Evolutionary conservation across 2,113 vertebrate genomes (phyloP).

Genomic region (Micronisus gabar): DNA sequence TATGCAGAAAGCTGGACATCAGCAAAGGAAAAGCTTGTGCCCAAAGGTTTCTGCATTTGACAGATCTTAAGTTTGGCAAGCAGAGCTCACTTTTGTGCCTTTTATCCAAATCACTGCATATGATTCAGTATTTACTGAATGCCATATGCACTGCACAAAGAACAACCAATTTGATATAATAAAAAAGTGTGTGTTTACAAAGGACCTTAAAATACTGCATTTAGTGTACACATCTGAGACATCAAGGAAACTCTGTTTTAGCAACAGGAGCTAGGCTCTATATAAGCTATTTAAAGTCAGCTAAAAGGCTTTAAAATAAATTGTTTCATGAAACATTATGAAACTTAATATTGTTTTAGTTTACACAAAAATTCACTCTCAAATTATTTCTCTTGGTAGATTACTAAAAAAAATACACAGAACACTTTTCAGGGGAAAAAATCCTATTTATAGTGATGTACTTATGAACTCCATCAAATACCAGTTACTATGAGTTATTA

Average conservation of each 20-base stretch:
- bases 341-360: not conserved
- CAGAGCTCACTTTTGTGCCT: not conserved
- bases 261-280: not conserved
- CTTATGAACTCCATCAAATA: not conserved
- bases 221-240: not conserved
- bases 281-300: not conserved
- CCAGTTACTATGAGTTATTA: not conserved
- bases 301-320: slow-evolving; percentile 38
- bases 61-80: not conserved
- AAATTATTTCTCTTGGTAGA: not conserved
- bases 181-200: not conserved
- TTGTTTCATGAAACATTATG: not conserved
- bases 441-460: slow-evolving; percentile 1
- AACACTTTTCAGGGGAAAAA: not conserved
- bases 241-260: not conserved
- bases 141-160: not conserved
- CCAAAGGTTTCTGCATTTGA: not conserved
- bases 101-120: not conserved
- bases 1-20: not conserved
- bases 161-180: not conserved
- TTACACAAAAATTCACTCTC: not conserved
- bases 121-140: not conserved
- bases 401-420: not conserved
- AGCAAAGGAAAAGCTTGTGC: not conserved
- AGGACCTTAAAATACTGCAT: slow-evolving; percentile 11